phyloP scores from a whole-genome alignment of 2,888 invertebrate genomes.

The Thymelicus acteon region DNA sequence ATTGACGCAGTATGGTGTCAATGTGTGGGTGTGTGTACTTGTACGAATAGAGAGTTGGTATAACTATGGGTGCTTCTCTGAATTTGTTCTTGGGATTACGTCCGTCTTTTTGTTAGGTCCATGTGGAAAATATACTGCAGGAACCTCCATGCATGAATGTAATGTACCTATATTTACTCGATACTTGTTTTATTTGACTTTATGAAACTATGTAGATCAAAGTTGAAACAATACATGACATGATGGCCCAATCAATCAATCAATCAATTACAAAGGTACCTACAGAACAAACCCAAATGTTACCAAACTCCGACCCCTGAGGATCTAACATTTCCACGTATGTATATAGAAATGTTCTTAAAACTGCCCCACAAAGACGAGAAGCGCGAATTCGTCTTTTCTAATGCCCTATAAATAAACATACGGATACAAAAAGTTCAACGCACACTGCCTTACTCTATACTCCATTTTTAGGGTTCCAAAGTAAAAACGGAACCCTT shows the following conservation, averaged over 20 bases:
- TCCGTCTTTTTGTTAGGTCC: too few species aligned
- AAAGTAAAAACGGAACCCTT: neutral
- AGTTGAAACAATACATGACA: neutral
- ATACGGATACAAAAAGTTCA: conserved; percentile 54
- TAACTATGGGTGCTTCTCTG: too few species aligned
- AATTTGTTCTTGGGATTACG: too few species aligned
- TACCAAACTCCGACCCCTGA: neutral
- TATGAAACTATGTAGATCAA: too few species aligned
- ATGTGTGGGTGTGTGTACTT: too few species aligned
- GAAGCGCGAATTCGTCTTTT: conserved; percentile 65
- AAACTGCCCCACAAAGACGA: conserved; percentile 34
- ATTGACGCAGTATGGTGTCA: too few species aligned
- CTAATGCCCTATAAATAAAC: conserved; percentile 79
- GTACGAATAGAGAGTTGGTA: too few species aligned
- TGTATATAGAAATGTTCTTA: conserved; percentile 17
- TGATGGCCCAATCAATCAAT: neutral
- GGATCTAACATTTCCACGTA: conserved; percentile 24
- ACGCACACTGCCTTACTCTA: conserved; percentile 41
- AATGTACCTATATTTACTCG: too few species aligned
- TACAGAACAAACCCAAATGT: neutral
- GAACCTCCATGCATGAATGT: too few species aligned
- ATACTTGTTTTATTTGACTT: too few species aligned
- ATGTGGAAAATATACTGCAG: too few species aligned
- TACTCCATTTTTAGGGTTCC: neutral
- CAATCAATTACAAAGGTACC: neutral